Conservation (phyloP, 2,113 vertebrate genomes). For the Monarcha castaneiventris region DNA sequence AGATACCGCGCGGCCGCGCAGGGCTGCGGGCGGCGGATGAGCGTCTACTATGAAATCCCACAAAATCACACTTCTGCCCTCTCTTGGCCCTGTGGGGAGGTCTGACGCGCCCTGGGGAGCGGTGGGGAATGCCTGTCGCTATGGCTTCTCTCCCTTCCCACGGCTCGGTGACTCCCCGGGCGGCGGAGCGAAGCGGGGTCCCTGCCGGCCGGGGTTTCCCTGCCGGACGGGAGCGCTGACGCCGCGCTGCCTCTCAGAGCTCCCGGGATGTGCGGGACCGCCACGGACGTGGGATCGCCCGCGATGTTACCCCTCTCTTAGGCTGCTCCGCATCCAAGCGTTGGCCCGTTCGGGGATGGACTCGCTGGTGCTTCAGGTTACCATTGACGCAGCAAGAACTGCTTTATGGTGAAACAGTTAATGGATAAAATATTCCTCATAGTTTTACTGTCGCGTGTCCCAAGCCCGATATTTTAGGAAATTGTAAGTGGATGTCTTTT, state of each 20-base stretch:
- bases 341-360: rapidly evolving
- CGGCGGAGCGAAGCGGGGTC: not conserved
- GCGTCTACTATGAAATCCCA: not conserved
- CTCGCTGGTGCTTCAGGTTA: not conserved
- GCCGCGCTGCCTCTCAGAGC: not conserved
- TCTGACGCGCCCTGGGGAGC: too few relatives aligned
- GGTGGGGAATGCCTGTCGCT: not conserved
- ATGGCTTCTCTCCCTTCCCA: too few relatives aligned
- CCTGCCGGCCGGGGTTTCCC: rapidly evolving
- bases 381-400: not conserved
- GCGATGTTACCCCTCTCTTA: rapidly evolving
- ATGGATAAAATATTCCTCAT: not conserved
- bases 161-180: rapidly evolving
- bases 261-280: not conserved
- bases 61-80: not conserved
- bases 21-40: not conserved
- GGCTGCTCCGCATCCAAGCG: not conserved
- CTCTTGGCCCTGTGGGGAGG: rapidly evolving
- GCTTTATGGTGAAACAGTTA: not conserved
- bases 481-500: not conserved
- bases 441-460: rapidly evolving
- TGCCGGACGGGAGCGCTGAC: rapidly evolving
- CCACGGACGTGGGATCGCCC: rapidly evolving
- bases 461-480: not conserved
- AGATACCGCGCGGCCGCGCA: rapidly evolving